A percentile compares a stretch with the other conserved stretches of the same genome.
Evolutionary conservation across 2,888 invertebrate species (phyloP).

Genomic region (Leptinotarsa tumamoca): DNA sequence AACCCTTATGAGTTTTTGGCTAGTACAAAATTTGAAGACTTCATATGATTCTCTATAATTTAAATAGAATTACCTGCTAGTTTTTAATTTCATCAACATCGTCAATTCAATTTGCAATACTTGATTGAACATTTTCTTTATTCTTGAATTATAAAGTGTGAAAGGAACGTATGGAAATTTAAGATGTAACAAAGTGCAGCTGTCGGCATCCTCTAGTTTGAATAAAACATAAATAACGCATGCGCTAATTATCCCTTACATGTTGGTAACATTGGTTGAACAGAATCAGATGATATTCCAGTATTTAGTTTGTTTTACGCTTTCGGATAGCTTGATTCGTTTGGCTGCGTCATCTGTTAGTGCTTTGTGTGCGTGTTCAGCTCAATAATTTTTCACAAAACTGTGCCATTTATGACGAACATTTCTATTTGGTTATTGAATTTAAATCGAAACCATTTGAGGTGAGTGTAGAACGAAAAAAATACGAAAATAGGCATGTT

Average conservation of each 20-base stretch:
- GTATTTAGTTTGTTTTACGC: constrained; percentile 31
- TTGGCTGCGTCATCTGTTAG: constrained; percentile 46
- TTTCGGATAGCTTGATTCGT: constrained; percentile 41
- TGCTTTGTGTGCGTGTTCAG: constrained; percentile 48
- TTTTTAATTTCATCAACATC: too few species aligned
- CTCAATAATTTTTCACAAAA: constrained; percentile 42
- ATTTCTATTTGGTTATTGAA: constrained; percentile 32
- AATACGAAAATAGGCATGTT: background rate
- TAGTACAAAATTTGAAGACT: too few species aligned
- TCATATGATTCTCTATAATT: too few species aligned
- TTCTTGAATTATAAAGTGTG: too few species aligned
- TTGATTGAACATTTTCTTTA: too few species aligned
- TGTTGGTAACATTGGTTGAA: constrained; percentile 7
- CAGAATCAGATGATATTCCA: constrained; percentile 24
- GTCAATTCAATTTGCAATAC: too few species aligned
- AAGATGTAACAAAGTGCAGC: too few species aligned
- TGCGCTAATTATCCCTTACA: background rate
- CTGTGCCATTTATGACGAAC: constrained; percentile 47
- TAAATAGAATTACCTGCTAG: too few species aligned
- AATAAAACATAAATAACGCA: background rate
- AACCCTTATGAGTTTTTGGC: too few species aligned
- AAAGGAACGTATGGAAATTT: too few species aligned
- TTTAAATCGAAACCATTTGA: constrained; percentile 35
- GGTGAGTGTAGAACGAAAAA: constrained; percentile 34
- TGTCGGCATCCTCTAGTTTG: background rate